Evolutionary conservation across 2,113 vertebrate genomes (phyloP), one percentile per base, ranked within the genome.

Genomic region (Lepus americanus): DNA sequence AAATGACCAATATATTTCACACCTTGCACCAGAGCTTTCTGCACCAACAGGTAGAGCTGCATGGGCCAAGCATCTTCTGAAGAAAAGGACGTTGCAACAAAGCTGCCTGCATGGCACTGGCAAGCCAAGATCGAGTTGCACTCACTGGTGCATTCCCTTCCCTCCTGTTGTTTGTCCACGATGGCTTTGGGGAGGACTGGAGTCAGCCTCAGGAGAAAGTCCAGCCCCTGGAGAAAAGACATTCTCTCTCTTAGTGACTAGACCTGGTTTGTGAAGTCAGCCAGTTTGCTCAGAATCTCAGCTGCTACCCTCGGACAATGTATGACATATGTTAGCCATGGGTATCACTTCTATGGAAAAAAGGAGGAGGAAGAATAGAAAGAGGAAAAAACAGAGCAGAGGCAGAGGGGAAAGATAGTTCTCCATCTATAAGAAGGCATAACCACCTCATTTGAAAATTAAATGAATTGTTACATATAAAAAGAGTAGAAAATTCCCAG

Each of bases 381-480:
- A 3, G 39, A 64, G 14, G 3, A 25, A 14, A 5, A n/a, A 2
- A 8, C n/a, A 7, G 11, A 70, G 10, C 4, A 14, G 6, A n/a
- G 3, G 11, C 36, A 7, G 11, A 70, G 10, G 5, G 69, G 66
- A 9, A 55, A 94, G 29, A 64, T 20, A 27, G 25, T 70, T 59
- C 16, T 27, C 25, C 25, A 13, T 33, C 4, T 55, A 87, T 39
- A 36, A 92, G 90, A 64, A 89, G 3, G 3, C 27, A 23, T 79
- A 77, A 49, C 59, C 86, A 44, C 22, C 70, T 97, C 17, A 1
- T 39, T 74, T 79, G 70, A 53, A 93, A 66, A 44, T 55, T 66
- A 74, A 87, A 77, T 81, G n/a, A 25, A 77, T 70, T 51, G 17
- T 89, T 92, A 80, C 63, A 73, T 73, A 79, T 53, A 93, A 87